Evolutionary conservation across 2,888 invertebrate genomes (phyloP).

Genomic region (Ptilodon capucinus): DNA sequence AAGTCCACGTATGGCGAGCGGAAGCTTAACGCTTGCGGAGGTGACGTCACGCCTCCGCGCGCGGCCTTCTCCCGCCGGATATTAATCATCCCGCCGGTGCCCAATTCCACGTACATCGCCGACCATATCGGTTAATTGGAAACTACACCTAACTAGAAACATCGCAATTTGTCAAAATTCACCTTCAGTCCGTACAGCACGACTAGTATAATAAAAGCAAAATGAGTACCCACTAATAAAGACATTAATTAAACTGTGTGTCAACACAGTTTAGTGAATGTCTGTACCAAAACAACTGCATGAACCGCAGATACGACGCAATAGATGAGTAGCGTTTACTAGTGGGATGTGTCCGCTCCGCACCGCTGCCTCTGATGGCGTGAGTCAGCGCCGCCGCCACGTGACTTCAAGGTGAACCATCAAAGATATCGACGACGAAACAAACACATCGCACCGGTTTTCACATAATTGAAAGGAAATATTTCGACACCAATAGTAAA

Average conservation of each 20-base stretch:
- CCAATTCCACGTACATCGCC: conserved; percentile 31
- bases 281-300: conserved; percentile 23
- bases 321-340: conserved; percentile 45
- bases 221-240: conserved; percentile 1
- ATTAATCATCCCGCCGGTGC: conserved; percentile 73
- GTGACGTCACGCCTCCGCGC: conserved; percentile 69
- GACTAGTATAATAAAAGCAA: not conserved
- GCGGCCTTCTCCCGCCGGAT: conserved; percentile 76
- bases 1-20: conserved; percentile 57
- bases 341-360: conserved; percentile 18
- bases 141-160: conserved; percentile 31
- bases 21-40: conserved; percentile 68
- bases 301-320: conserved; percentile 39
- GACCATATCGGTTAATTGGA: conserved; percentile 55
- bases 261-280: too few relatives aligned
- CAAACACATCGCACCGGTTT: conserved; percentile 5
- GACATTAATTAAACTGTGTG: not conserved
- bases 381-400: conserved; percentile 59
- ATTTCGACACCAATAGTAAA: not conserved
- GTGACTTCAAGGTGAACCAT: conserved; percentile 69
- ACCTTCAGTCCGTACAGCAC: not conserved
- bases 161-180: not conserved
- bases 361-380: conserved; percentile 28
- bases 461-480: conserved; percentile 2
- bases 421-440: conserved; percentile 33